phyloP scores from a whole-genome alignment of 2,888 invertebrate species.

The Crossocerus cetratus region DNA sequence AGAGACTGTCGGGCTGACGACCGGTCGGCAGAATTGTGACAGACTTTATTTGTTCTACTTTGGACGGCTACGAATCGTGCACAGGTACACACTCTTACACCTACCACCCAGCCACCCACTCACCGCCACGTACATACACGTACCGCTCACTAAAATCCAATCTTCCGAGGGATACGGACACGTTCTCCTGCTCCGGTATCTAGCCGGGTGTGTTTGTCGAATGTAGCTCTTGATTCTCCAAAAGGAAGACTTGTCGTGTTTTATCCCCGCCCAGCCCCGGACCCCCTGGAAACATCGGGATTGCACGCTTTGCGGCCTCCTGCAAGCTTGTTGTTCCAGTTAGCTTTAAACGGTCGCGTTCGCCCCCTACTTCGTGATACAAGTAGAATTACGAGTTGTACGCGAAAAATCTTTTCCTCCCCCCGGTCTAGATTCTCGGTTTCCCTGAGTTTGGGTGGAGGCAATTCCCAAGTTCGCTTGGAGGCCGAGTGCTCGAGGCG shows the following conservation, averaged over 20 bases:
- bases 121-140: conserved; percentile 49
- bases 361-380: too few relatives aligned
- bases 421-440: too few relatives aligned
- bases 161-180: conserved; percentile 20
- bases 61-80: conserved; percentile 64
- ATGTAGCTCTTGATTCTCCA: background rate
- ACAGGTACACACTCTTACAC: conserved; percentile 61
- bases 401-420: too few relatives aligned
- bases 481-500: background rate
- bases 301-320: background rate
- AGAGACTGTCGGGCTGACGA: conserved; percentile 31
- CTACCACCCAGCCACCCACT: conserved; percentile 29
- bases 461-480: too few relatives aligned
- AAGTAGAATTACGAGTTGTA: too few relatives aligned
- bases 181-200: conserved; percentile 36
- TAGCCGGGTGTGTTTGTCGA: conserved; percentile 16
- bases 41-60: conserved; percentile 65
- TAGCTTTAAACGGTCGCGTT: too few relatives aligned
- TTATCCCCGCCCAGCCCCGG: background rate
- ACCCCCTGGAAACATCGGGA: background rate
- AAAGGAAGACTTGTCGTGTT: conserved; percentile 4
- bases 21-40: conserved; percentile 60
- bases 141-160: conserved; percentile 37
- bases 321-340: too few relatives aligned
- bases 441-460: too few relatives aligned